A percentile compares a stretch with the other conserved stretches of the same genome.
phyloP scores from a whole-genome alignment of 2,797 vertebrate species.

The Cynodonichthys magdalenae region DNA sequence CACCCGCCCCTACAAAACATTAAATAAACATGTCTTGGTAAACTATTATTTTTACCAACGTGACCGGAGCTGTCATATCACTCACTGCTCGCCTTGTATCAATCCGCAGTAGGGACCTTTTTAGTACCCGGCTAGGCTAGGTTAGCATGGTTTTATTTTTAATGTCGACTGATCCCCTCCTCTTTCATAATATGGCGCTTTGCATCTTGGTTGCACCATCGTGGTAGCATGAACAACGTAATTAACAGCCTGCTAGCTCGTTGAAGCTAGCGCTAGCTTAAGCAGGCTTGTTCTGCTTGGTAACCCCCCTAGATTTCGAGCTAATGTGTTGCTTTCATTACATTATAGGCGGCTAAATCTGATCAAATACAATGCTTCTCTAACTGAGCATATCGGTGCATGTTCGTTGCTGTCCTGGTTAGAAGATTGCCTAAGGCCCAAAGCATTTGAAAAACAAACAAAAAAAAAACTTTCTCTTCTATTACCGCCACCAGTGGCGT shows the following conservation, averaged over 20 bases:
- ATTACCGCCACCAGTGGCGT: slow-evolving; percentile 25
- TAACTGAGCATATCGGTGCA: neutral
- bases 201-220: slow-evolving; percentile 28
- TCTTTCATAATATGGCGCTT: slow-evolving; percentile 61
- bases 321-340: slow-evolving; percentile 7
- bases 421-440: neutral
- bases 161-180: neutral
- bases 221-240: slow-evolving; percentile 32
- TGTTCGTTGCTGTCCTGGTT: neutral
- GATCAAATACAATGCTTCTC: neutral
- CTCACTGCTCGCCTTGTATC: slow-evolving; percentile 30
- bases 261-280: slow-evolving; percentile 39
- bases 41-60: neutral
- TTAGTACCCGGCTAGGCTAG: slow-evolving; percentile 46
- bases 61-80: neutral
- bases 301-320: slow-evolving; percentile 21
- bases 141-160: slow-evolving; percentile 45
- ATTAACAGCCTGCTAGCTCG: slow-evolving; percentile 22
- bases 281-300: neutral
- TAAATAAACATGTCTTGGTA: too few relatives aligned
- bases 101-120: slow-evolving; percentile 51
- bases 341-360: neutral
- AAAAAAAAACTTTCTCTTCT: neutral
- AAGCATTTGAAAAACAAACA: slow-evolving; percentile 1
- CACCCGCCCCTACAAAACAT: too few relatives aligned